Evolutionary conservation across 2,113 vertebrate genomes (phyloP).

Genomic region (Camarhynchus parvulus): DNA sequence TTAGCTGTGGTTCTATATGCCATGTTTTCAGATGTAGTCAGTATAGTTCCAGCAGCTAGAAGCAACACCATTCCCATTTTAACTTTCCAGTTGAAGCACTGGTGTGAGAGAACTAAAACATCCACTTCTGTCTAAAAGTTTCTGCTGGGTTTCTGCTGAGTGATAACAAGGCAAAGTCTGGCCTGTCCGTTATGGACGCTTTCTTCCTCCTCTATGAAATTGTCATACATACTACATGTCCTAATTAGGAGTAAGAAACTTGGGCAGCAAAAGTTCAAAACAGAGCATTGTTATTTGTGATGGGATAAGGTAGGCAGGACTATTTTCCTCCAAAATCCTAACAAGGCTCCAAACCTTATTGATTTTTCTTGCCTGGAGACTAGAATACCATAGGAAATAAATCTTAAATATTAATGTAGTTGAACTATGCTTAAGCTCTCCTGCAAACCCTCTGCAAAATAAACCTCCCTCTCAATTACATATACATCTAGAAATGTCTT

Average conservation of each 20-base stretch:
- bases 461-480: not conserved
- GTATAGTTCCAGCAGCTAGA: not conserved
- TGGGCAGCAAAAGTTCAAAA: not conserved
- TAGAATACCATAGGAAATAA: not conserved
- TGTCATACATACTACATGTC: not conserved
- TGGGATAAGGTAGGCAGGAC: not conserved
- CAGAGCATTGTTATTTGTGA: not conserved
- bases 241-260: not conserved
- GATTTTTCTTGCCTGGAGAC: not conserved
- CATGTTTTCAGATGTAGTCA: not conserved
- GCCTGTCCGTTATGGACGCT: not conserved
- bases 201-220: not conserved
- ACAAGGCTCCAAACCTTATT: not conserved
- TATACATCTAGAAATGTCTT: not conserved
- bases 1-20: not conserved
- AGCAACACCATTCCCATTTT: not conserved
- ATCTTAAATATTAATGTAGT: not conserved
- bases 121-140: not conserved
- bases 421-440: not conserved
- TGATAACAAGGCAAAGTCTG: not conserved
- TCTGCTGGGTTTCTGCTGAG: not conserved
- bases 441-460: not conserved
- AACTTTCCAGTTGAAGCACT: rapidly evolving
- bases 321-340: not conserved
- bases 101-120: not conserved